Evolutionary conservation across 2,888 invertebrate species (phyloP), one percentile per base, ranked within the genome.

Genomic region (Rhaphigaster nebulosa): DNA sequence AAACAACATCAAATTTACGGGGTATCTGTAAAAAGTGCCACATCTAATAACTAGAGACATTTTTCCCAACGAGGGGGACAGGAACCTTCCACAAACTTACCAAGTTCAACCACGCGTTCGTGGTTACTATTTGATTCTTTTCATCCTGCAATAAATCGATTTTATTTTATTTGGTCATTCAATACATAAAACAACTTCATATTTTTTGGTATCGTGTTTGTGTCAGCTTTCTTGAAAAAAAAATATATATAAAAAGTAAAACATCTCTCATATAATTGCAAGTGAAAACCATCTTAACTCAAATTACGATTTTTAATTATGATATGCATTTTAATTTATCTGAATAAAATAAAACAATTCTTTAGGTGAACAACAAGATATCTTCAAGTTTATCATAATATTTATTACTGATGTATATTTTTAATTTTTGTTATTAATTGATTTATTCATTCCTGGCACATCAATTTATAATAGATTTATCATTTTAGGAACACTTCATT

Each of bases 101-200:
- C 95, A 95, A 92, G 91, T 92, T 94, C 93, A 95, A 94, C 95
- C 95, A 95, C 92, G 95, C 94, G 94, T 95, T 95, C 92, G 95
- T 95, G 93, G 95, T 94, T 93, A 95, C 94, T 93, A 95, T 95
- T 94, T 95, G 95, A 93, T 95, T 95, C 93, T 95, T 95, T 94
- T 95, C 95, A 93, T 95, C 95, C 95, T 95, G 93, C 92, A 93
- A 92, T 93, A 93, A 92, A 92, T 92, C 91, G 91, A 92, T 89
- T 92, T 90, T 90, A 91, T 90, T 91, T 92, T 91, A 92, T 91
- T 89, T 84, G 89, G 41, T 89, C 87, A 90, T 84, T 90, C 90
- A 90, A 70, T 87, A 87, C 80, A 90, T 90, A 26, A 90, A 84
- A 92, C 92, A 92, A 92, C 87, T 91, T 91, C 88, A 88, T 60